Evolutionary conservation across 2,888 invertebrate species (phyloP).

Genomic region (Bugulina stolonifera): DNA sequence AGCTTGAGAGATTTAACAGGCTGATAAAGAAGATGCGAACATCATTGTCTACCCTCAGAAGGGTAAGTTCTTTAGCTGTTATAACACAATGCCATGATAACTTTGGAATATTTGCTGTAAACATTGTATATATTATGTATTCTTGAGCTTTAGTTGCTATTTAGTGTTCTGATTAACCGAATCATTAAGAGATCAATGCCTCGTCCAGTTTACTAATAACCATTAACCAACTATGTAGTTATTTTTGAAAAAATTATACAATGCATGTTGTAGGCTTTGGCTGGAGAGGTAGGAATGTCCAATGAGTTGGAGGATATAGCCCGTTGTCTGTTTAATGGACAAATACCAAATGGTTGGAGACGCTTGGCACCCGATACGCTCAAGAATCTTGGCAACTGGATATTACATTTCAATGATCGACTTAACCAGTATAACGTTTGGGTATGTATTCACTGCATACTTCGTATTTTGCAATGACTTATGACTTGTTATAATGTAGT

Average conservation of each 20-base stretch:
- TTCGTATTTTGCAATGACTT: no score
- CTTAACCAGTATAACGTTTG: slow-evolving; percentile 70
- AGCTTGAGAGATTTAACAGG: slow-evolving; percentile 79
- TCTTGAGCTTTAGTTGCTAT: no score
- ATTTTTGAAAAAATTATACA: not conserved
- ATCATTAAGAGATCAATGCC: no score
- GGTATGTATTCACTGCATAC: no score
- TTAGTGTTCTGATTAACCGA: no score
- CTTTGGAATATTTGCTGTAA: no score
- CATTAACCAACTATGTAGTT: not conserved
- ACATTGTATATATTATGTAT: no score
- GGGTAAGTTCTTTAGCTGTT: no score
- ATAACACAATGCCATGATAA: no score
- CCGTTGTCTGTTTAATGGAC: slow-evolving; percentile 75
- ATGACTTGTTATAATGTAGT: no score
- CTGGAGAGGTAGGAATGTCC: slow-evolving; percentile 90
- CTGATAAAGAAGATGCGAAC: slow-evolving; percentile 66
- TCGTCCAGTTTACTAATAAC: no score
- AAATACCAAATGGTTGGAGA: slow-evolving; percentile 74
- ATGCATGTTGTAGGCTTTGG: slow-evolving; percentile 62
- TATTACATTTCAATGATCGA: slow-evolving; percentile 72
- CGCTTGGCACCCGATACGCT: slow-evolving; percentile 75
- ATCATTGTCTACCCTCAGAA: slow-evolving; percentile 65
- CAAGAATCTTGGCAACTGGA: slow-evolving; percentile 80
- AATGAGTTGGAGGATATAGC: slow-evolving; percentile 74